These are phyloP conservation scores for Phyto melanocephala DNA, from an alignment of 2,888 invertebrate genomes.

Conservation along the genomic window DNA sequence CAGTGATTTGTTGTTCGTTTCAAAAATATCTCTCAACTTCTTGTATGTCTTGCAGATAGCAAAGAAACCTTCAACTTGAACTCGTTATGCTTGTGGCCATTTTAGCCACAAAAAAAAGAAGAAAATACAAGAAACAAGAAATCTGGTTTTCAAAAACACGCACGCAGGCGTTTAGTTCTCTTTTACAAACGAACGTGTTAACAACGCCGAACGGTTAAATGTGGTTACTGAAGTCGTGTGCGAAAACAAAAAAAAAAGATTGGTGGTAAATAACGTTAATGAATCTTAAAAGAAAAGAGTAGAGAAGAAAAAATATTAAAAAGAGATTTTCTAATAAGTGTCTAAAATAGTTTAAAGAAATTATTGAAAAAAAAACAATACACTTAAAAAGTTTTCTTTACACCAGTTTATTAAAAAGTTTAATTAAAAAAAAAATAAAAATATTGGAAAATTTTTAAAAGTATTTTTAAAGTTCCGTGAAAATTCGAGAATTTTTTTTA, in stretches of 20 bases:
- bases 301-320: not conserved
- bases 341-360: no score
- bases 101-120: not conserved
- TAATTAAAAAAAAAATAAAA: not conserved
- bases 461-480: not conserved
- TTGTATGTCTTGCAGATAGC: not conserved
- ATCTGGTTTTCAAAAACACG: slow-evolving; percentile 49
- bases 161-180: slow-evolving; percentile 63
- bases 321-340: not conserved
- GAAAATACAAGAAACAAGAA: not conserved
- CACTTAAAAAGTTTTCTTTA: not conserved
- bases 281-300: not conserved
- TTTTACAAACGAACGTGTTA: slow-evolving; percentile 56
- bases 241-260: not conserved
- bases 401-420: no score
- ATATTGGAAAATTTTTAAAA: not conserved
- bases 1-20: not conserved
- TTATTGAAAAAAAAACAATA: not conserved
- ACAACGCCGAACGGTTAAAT: slow-evolving; percentile 45
- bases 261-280: not conserved
- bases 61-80: slow-evolving; percentile 64
- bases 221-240: slow-evolving; percentile 15
- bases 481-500: not conserved
- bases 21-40: not conserved
- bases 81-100: slow-evolving; percentile 48